These are phyloP conservation scores for Heteromurus nitidus DNA, from an alignment of 2,888 invertebrate species.

Conservation along the genomic window DNA sequence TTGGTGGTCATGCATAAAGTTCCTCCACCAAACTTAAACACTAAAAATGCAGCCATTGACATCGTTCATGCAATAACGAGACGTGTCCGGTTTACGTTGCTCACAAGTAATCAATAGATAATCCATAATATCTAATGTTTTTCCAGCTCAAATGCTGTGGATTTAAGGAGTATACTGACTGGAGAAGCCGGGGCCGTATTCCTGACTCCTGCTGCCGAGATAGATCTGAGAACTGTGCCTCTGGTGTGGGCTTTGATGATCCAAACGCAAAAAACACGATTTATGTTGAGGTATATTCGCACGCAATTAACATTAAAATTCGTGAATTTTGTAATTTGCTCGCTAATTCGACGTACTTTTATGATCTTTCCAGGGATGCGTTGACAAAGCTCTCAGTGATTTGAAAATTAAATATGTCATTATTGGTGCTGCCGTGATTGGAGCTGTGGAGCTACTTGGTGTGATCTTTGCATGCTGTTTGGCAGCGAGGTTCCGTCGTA, in stretches of 20 bases:
- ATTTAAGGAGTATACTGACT: slow-evolving; percentile 74
- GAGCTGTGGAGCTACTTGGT: slow-evolving; percentile 77
- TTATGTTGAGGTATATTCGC: slow-evolving; percentile 72
- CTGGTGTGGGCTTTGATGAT: background rate
- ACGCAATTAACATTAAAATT: no score
- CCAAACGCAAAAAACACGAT: slow-evolving; percentile 50
- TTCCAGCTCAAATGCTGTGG: slow-evolving; percentile 75
- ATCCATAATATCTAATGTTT: slow-evolving; percentile 4
- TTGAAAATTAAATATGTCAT: slow-evolving; percentile 76
- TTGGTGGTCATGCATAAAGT: no score
- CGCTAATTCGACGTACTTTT: no score
- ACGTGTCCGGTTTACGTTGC: no score
- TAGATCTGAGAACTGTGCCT: background rate
- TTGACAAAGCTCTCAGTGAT: slow-evolving; percentile 73
- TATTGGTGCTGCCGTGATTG: slow-evolving; percentile 77
- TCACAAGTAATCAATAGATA: no score
- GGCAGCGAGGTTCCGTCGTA: slow-evolving; percentile 73
- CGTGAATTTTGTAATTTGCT: no score
- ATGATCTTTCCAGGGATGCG: slow-evolving; percentile 52
- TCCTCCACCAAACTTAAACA: no score
- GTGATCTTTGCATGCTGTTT: slow-evolving; percentile 78
- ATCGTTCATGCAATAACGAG: no score
- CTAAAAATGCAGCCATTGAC: no score
- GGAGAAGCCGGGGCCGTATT: slow-evolving; percentile 57
- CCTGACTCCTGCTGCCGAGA: slow-evolving; percentile 52